A percentile compares a stretch with the other conserved stretches of the same genome.
Evolutionary conservation across 2,888 invertebrate species (phyloP).

Genomic region (Steinernema scapterisci): DNA sequence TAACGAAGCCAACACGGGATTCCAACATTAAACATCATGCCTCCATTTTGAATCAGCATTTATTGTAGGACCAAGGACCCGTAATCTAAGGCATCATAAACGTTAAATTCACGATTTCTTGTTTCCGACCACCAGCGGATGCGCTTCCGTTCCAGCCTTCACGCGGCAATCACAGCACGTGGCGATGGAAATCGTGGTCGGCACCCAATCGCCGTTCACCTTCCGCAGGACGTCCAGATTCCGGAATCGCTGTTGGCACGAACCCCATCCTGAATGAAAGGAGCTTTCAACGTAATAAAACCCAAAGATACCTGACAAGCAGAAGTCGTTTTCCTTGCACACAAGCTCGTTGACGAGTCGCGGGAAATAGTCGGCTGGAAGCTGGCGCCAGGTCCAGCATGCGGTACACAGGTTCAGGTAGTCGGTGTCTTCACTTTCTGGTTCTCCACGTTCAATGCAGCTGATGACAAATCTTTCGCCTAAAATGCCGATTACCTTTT

Average conservation of each 20-base stretch:
- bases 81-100: too few species aligned
- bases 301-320: constrained; percentile 52
- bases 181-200: constrained; percentile 60
- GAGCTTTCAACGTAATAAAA: neutral
- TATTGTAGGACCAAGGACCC: too few species aligned
- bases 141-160: constrained; percentile 58
- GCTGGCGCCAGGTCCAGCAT: constrained; percentile 64
- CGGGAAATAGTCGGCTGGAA: constrained; percentile 63
- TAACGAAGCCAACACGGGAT: too few species aligned
- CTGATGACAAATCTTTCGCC: constrained; percentile 58
- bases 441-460: constrained; percentile 60
- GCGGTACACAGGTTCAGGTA: constrained; percentile 53
- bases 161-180: constrained; percentile 64
- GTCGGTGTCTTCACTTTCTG: constrained; percentile 53
- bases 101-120: constrained; percentile 34
- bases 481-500: too few species aligned
- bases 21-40: too few species aligned
- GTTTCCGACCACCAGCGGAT: constrained; percentile 55
- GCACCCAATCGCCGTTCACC: constrained; percentile 60
- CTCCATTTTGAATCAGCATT: too few species aligned
- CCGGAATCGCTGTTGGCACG: constrained; percentile 62
- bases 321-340: constrained; percentile 59
- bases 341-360: constrained; percentile 60
- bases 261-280: constrained; percentile 58
- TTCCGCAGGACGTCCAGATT: constrained; percentile 61